Evolutionary conservation across 2,888 invertebrate species (phyloP).

Genomic region (Ormyrus pomaceus): DNA sequence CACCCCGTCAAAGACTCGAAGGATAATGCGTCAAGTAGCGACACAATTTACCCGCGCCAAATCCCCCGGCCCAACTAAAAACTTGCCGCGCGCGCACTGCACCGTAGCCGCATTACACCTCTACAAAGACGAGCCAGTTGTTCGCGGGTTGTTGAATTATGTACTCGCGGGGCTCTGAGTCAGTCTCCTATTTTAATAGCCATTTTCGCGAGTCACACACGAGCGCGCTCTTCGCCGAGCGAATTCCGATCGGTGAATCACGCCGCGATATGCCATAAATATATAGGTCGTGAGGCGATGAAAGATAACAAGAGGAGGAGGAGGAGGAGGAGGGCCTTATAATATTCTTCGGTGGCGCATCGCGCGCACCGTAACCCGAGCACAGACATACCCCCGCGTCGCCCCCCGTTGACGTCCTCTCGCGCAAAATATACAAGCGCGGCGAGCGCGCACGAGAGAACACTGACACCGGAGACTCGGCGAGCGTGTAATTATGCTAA

Average conservation of each 20-base stretch:
- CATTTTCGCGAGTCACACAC: conserved; percentile 13
- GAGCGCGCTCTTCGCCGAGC: conserved; percentile 34
- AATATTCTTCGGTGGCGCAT: conserved; percentile 25
- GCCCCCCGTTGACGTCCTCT: not conserved
- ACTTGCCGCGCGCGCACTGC: not conserved
- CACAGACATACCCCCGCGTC: not conserved
- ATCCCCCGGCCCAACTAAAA: not conserved
- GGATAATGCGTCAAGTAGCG: too few relatives aligned
- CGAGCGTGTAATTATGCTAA: conserved; percentile 29
- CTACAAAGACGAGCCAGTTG: not conserved
- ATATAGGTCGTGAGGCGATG: conserved; percentile 62
- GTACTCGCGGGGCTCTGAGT: conserved; percentile 7
- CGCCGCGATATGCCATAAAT: conserved; percentile 58
- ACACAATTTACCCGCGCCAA: not conserved
- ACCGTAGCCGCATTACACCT: too few relatives aligned
- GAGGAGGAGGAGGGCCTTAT: conserved; percentile 34
- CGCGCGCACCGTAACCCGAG: conserved; percentile 25
- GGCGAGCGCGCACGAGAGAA: not conserved
- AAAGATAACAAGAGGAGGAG: conserved; percentile 44
- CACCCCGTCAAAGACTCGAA: too few relatives aligned
- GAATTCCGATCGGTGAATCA: conserved; percentile 64
- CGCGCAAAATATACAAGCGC: not conserved
- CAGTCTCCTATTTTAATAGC: conserved; percentile 37
- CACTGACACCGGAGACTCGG: conserved; percentile 13
- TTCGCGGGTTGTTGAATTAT: conserved; percentile 22